Evolutionary conservation across 2,888 invertebrate species (phyloP).

Genomic region (Pandemis cinnamomeana): DNA sequence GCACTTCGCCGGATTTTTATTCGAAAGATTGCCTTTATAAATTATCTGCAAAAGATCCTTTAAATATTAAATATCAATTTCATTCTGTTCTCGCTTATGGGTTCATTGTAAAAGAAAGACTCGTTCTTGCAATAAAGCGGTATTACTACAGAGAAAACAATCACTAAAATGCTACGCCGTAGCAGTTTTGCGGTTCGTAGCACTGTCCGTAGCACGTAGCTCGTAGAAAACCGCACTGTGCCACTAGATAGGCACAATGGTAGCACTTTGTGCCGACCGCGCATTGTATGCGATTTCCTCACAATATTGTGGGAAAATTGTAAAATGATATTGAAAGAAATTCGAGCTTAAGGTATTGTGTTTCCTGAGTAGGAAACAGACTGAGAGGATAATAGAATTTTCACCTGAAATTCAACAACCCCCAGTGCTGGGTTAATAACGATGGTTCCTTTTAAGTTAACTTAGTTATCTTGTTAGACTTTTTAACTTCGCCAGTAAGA

Average conservation of each 20-base stretch:
- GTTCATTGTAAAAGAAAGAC: not conserved
- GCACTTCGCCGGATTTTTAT: no score
- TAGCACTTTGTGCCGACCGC: not conserved
- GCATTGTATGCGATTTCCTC: constrained; percentile 6
- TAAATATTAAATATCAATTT: no score
- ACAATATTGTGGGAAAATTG: constrained; percentile 4
- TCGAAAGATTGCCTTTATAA: no score
- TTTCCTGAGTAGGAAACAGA: not conserved
- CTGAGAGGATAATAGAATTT: not conserved
- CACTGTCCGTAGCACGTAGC: constrained; percentile 6
- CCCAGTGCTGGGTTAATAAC: not conserved
- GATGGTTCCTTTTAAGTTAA: not conserved
- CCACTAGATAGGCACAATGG: constrained; percentile 7
- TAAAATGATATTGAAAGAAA: constrained; percentile 1
- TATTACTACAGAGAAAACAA: constrained; percentile 5
- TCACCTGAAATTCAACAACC: not conserved
- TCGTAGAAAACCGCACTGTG: constrained; percentile 5
- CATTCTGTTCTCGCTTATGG: not conserved
- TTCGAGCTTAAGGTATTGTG: not conserved
- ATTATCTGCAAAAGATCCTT: no score
- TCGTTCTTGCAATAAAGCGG: constrained; percentile 1
- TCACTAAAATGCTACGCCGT: constrained; percentile 12
- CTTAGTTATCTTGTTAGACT: no score
- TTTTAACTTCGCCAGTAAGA: no score
- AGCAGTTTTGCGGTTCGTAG: constrained; percentile 10